phyloP scores from a whole-genome alignment of 2,888 invertebrate genomes.

The Mantis religiosa region DNA sequence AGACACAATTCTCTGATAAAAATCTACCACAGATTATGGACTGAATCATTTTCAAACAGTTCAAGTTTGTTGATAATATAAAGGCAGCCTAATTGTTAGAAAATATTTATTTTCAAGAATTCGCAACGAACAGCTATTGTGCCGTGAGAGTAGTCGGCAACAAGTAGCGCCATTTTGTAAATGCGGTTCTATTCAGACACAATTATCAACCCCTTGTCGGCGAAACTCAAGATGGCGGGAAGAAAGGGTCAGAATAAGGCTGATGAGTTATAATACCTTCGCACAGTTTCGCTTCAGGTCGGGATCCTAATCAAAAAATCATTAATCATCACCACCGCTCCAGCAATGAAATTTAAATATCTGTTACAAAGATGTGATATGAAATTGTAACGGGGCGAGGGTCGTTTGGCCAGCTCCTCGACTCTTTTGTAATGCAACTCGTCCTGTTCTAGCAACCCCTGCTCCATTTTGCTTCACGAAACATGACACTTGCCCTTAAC shows the following conservation, averaged over 20 bases:
- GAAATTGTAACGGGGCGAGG: neutral
- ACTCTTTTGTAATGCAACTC: neutral
- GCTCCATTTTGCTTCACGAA: neutral
- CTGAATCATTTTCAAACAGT: no score
- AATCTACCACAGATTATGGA: no score
- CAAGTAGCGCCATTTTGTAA: neutral
- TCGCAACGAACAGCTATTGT: no score
- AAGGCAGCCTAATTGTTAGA: no score
- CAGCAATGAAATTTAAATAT: neutral
- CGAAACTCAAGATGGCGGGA: neutral
- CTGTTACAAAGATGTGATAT: neutral
- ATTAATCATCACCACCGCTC: conserved; percentile 4
- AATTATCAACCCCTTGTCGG: neutral
- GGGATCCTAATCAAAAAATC: conserved; percentile 3
- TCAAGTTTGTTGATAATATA: no score
- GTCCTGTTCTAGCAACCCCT: neutral
- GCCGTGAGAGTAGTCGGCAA: no score
- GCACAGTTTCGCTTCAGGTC: neutral
- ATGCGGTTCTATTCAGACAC: neutral
- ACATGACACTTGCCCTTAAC: neutral
- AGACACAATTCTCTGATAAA: no score
- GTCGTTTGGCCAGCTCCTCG: neutral
- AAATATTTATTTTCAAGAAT: no score
- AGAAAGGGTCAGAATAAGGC: neutral
- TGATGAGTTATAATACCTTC: neutral